phyloP scores from a whole-genome alignment of 2,113 vertebrate species.

The Chaetodon auriga region DNA sequence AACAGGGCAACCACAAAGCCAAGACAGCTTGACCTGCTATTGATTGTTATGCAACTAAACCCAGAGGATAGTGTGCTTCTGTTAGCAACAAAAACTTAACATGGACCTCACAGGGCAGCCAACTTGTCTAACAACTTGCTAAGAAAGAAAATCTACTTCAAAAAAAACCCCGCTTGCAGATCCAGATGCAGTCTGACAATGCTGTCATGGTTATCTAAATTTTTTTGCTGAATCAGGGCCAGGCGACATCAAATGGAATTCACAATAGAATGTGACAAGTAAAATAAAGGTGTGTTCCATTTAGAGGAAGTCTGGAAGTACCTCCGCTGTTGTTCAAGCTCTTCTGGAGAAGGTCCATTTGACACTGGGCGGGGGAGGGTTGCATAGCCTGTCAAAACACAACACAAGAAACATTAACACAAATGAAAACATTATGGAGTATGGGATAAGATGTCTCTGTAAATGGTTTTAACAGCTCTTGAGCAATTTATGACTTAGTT shows the following conservation, averaged over 20 bases:
- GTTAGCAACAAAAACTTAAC: constrained; percentile 9
- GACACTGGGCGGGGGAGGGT: constrained; percentile 81
- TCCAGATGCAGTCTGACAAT: neutral
- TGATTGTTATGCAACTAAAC: constrained; percentile 59
- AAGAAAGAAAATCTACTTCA: neutral
- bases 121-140: neutral
- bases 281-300: neutral
- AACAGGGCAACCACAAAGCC: constrained; percentile 49
- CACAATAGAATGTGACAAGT: neutral
- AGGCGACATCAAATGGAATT: neutral
- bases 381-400: constrained; percentile 75
- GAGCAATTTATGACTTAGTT: neutral
- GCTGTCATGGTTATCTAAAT: neutral
- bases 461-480: constrained; percentile 6
- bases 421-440: neutral
- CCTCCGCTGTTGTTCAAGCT: constrained; percentile 90
- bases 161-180: neutral
- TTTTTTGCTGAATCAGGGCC: neutral
- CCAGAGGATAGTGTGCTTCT: constrained; percentile 17
- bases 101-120: neutral
- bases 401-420: constrained; percentile 5
- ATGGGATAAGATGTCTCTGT: neutral
- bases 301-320: constrained; percentile 57
- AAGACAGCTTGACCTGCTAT: constrained; percentile 51
- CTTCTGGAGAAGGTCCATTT: constrained; percentile 90